phyloP scores from a whole-genome alignment of 2,797 vertebrate genomes.

The Heliangelus exortis region DNA sequence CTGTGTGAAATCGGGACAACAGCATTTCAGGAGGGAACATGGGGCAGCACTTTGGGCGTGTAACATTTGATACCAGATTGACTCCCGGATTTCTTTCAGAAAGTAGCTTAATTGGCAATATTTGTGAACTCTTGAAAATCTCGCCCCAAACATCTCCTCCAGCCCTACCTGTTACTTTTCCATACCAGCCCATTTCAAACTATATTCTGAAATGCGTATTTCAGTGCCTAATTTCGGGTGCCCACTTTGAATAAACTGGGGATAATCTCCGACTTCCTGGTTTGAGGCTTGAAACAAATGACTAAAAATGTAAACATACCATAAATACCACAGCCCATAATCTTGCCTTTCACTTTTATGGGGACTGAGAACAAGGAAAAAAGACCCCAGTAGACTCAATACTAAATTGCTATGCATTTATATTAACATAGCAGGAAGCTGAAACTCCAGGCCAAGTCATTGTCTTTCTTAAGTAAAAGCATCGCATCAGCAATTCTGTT shows the following conservation, averaged over 20 bases:
- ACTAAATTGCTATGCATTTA: slow-evolving; percentile 61
- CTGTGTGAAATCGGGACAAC: background rate
- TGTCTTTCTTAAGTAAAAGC: slow-evolving; percentile 70
- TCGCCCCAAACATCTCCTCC: background rate
- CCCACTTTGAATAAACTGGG: background rate
- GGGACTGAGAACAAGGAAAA: slow-evolving; percentile 12
- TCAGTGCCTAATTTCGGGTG: background rate
- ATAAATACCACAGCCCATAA: slow-evolving; percentile 1
- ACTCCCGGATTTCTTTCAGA: background rate
- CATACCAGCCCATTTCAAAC: background rate
- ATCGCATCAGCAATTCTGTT: slow-evolving; percentile 69
- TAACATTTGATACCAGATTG: background rate
- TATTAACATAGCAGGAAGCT: slow-evolving; percentile 67
- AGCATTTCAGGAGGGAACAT: background rate
- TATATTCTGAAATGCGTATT: background rate
- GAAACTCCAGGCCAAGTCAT: slow-evolving; percentile 54
- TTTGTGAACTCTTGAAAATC: background rate
- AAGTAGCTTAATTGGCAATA: background rate
- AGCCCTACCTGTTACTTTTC: background rate
- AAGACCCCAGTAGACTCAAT: slow-evolving; percentile 9
- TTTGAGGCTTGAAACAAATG: background rate
- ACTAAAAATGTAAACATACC: slow-evolving; percentile 6
- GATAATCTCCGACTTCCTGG: background rate
- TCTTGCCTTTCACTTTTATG: slow-evolving; percentile 34
- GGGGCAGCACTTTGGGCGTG: background rate